phyloP scores from a whole-genome alignment of 2,888 invertebrate species.

The Caradrina kadenii region DNA sequence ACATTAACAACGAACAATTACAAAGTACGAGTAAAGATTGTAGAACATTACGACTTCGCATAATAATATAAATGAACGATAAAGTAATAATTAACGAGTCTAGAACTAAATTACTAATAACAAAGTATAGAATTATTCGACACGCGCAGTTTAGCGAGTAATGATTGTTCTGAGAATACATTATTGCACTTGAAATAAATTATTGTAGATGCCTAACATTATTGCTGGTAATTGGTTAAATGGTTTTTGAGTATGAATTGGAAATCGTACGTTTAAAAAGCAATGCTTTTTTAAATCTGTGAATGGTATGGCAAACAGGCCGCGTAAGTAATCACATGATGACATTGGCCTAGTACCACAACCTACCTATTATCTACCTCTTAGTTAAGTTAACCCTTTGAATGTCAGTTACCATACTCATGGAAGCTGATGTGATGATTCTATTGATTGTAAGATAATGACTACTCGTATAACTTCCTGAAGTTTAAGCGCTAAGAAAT shows the following conservation, averaged over 20 bases:
- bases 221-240: conserved; percentile 10
- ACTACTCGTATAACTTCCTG: not conserved
- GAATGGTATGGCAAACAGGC: too few relatives aligned
- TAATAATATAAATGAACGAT: conserved; percentile 37
- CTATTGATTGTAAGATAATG: not conserved
- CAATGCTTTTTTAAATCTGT: not conserved
- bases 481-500: not conserved
- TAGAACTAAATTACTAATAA: conserved; percentile 38
- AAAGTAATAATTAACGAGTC: conserved; percentile 50
- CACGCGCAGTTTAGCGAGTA: conserved; percentile 35
- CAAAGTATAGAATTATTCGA: conserved; percentile 46
- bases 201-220: conserved; percentile 10
- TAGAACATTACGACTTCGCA: conserved; percentile 38
- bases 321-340: too few relatives aligned
- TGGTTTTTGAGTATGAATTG: not conserved
- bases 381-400: not conserved
- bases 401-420: not conserved
- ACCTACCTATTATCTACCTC: not conserved
- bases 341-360: not conserved
- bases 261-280: too few relatives aligned
- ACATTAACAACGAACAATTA: conserved; percentile 8
- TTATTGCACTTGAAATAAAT: conserved; percentile 11
- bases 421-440: not conserved
- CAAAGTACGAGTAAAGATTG: conserved; percentile 27
- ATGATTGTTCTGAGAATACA: conserved; percentile 40